A percentile compares a stretch with the other conserved stretches of the same genome.
Conservation (phyloP, 2,797 vertebrate species). For the Atherinosoma microstoma region DNA sequence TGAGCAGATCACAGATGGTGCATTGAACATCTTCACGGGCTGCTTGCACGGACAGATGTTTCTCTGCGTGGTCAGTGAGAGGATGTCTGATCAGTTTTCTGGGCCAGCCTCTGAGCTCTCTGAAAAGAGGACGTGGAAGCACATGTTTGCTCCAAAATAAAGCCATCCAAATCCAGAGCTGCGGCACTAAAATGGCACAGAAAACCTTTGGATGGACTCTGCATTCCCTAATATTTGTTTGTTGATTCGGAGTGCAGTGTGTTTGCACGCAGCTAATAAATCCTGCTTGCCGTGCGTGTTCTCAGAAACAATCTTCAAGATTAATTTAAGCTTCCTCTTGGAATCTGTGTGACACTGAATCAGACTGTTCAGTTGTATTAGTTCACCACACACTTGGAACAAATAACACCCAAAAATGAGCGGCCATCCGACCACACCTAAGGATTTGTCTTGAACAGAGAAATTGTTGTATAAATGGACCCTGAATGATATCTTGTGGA, state of each 20-base stretch:
- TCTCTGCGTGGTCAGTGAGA: not conserved
- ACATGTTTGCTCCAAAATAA: constrained; percentile 52
- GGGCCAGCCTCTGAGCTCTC: constrained; percentile 6
- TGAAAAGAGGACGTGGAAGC: constrained; percentile 25
- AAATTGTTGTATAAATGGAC: not conserved
- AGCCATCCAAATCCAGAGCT: constrained; percentile 28
- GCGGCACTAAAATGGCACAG: not conserved
- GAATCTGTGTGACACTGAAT: not conserved
- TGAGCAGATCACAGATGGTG: constrained; percentile 17
- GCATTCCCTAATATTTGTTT: not conserved
- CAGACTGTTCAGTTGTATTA: too few relatives aligned
- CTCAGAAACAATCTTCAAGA: not conserved
- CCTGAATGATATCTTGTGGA: too few relatives aligned
- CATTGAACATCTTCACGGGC: not conserved
- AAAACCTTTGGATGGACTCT: not conserved
- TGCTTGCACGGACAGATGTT: constrained; percentile 46
- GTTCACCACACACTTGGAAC: too few relatives aligned
- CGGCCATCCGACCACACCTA: not conserved
- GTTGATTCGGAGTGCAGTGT: not conserved
- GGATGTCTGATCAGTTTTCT: constrained; percentile 18
- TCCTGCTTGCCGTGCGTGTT: not conserved
- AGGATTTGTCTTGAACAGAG: too few relatives aligned
- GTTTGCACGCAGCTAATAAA: not conserved
- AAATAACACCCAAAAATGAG: too few relatives aligned
- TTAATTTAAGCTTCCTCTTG: not conserved